phyloP scores from a whole-genome alignment of 2,797 vertebrate genomes.

The Anabas testudineus region DNA sequence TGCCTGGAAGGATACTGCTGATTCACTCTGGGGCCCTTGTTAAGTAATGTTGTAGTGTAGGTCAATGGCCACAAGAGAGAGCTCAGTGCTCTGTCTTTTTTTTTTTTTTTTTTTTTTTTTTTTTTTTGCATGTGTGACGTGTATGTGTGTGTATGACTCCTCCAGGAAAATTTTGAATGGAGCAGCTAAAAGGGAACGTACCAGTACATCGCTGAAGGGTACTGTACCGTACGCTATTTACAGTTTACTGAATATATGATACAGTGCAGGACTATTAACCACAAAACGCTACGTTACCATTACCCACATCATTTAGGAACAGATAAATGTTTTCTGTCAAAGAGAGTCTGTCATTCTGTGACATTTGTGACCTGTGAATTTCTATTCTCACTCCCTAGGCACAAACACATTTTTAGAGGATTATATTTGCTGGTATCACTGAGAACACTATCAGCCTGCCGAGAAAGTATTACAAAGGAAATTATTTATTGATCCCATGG shows the following conservation, averaged over 20 bases:
- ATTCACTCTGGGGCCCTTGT: constrained; percentile 74
- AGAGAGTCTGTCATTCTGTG: constrained; percentile 8
- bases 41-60: constrained; percentile 70
- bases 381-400: constrained; percentile 1
- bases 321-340: constrained; percentile 24
- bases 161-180: constrained; percentile 46
- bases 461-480: constrained; percentile 72
- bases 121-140: constrained; percentile 33
- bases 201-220: constrained; percentile 28
- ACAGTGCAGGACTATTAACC: neutral
- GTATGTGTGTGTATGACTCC: constrained; percentile 7
- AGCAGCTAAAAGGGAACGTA: constrained; percentile 27
- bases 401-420: constrained; percentile 39
- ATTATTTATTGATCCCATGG: constrained; percentile 79
- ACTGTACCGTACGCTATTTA: no score
- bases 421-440: constrained; percentile 43
- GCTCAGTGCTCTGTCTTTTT: constrained; percentile 59
- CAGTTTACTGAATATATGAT: neutral
- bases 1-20: constrained; percentile 72
- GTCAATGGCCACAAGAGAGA: constrained; percentile 81
- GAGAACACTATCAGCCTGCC: constrained; percentile 49
- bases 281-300: constrained; percentile 1
- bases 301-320: constrained; percentile 8
- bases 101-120: no score
- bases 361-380: neutral